These are phyloP conservation scores for Eulemur mongoz DNA, from an alignment of 2,797 vertebrate genomes.

Conservation along the genomic window DNA sequence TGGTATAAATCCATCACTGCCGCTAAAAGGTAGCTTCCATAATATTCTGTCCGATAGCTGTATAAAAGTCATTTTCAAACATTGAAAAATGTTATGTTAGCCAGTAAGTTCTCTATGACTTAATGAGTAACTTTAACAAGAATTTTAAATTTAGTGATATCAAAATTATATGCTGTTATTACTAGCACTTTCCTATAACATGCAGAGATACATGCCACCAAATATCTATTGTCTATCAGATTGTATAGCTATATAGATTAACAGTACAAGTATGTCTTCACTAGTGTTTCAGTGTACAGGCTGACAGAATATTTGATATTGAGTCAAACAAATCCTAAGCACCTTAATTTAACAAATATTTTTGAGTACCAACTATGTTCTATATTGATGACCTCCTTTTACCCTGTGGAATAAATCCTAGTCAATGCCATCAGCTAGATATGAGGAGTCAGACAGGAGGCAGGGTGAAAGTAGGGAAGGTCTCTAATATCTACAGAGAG, in stretches of 20 bases:
- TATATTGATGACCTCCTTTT: background rate
- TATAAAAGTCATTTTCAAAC: conserved; percentile 34
- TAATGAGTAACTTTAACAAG: conserved; percentile 47
- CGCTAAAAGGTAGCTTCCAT: conserved; percentile 34
- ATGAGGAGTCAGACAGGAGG: background rate
- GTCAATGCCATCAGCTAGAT: background rate
- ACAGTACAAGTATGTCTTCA: background rate
- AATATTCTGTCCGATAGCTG: background rate
- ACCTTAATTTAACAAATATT: background rate
- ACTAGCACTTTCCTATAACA: conserved; percentile 10
- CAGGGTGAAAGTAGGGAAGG: background rate
- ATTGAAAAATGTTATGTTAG: background rate
- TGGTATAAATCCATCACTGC: background rate
- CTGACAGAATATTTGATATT: background rate
- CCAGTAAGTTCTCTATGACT: conserved; percentile 8
- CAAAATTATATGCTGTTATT: conserved; percentile 29
- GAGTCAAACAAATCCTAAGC: background rate
- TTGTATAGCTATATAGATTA: background rate
- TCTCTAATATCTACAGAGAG: background rate
- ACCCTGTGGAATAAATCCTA: background rate
- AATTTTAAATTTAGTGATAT: conserved; percentile 42
- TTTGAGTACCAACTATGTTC: background rate
- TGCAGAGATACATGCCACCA: background rate
- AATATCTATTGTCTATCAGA: background rate
- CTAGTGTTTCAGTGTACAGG: background rate